Evolutionary conservation across 2,113 vertebrate genomes (phyloP).

Genomic region (Hypocryptadius cinnamomeus): DNA sequence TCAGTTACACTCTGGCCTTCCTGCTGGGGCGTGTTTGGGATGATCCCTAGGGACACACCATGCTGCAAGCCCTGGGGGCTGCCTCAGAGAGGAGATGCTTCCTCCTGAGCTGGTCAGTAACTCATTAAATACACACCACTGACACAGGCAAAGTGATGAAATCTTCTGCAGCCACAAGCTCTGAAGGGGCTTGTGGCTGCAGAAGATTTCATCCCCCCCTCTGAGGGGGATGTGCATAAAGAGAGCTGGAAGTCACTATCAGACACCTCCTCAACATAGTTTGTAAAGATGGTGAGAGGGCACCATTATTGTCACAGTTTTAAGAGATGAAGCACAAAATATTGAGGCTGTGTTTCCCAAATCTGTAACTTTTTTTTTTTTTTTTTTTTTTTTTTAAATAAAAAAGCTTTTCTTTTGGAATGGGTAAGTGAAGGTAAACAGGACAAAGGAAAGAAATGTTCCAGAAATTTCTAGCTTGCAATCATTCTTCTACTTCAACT

Average conservation of each 20-base stretch:
- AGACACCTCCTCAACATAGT: neutral
- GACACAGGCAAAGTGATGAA: neutral
- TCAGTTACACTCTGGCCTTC: neutral
- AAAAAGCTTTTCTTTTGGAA: neutral
- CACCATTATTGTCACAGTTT: neutral
- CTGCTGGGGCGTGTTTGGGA: neutral
- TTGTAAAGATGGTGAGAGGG: neutral
- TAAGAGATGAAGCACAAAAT: neutral
- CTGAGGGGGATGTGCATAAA: neutral
- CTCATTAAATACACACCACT: neutral
- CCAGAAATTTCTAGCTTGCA: slow-evolving; percentile 34
- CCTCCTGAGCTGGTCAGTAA: neutral
- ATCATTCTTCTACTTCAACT: neutral
- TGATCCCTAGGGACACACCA: neutral
- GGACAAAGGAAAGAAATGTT: neutral
- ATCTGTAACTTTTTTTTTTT: neutral
- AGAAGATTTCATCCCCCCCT: no score
- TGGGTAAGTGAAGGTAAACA: neutral
- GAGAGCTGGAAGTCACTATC: neutral
- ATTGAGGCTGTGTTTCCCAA: neutral
- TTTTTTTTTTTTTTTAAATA: neutral
- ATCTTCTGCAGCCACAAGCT: neutral
- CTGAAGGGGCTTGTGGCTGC: no score
- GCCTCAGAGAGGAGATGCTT: neutral
- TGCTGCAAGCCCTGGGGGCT: neutral